A percentile compares a stretch with the other conserved stretches of the same genome.
Conservation (phyloP, 2,888 invertebrate genomes). For the Bimastos eiseni region DNA sequence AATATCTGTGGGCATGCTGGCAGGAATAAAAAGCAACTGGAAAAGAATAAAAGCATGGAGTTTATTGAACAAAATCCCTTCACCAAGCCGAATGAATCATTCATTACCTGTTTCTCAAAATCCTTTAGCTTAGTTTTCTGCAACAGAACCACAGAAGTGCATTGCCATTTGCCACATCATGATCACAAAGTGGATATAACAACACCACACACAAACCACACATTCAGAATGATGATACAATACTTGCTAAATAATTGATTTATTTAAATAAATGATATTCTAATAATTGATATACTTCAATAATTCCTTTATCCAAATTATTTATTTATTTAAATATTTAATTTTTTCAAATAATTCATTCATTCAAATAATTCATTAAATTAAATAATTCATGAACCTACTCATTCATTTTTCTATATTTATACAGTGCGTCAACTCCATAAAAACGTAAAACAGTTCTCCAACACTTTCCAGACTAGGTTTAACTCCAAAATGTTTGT, state of each 20-base stretch:
- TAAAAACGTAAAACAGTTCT: no score
- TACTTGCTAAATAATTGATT: no score
- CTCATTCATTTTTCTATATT: not conserved
- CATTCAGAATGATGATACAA: no score
- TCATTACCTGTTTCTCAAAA: slow-evolving; percentile 20
- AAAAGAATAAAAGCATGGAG: not conserved
- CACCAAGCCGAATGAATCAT: not conserved
- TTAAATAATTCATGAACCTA: not conserved
- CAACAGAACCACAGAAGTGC: not conserved
- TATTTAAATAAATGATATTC: no score
- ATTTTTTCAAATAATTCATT: no score
- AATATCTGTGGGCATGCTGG: no score
- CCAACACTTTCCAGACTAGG: no score
- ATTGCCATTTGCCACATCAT: not conserved
- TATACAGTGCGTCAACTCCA: not conserved
- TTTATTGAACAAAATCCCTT: not conserved
- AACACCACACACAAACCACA: not conserved
- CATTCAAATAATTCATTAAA: not conserved
- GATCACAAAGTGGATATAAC: not conserved
- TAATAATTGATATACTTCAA: no score
- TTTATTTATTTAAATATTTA: no score
- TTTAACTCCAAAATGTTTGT: no score
- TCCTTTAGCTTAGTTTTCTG: slow-evolving; percentile 23
- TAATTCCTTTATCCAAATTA: no score
- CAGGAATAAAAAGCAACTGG: not conserved